Base-by-base conservation (phyloP, 2,113 vertebrate genomes). In the Rhegmatorhina hoffmannsi region DNA sequence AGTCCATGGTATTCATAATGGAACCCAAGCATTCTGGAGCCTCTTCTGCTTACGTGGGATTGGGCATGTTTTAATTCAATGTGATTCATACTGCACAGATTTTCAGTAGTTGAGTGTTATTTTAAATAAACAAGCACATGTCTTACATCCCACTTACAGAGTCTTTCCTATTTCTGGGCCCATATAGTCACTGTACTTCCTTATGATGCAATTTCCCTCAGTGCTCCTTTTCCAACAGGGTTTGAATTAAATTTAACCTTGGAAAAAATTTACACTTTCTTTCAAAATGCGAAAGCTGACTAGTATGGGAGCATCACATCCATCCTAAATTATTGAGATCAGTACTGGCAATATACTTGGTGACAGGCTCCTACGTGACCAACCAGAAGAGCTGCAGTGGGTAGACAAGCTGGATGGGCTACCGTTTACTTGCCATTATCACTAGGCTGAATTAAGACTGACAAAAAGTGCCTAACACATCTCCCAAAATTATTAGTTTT, bases 61-160 rank as follows among this genome's bases (percentile, higher is more conserved):
- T 29, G 19, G 38, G 26, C 64, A 82, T n/a, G 6, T 34, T 77
- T 95, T 40, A 67, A 24, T 66, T 69, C n/a, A 69, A 5, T 66
- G 36, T 40, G n/a, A 44, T 66, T 66, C 33, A 28, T 29, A 17
- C 28, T 38, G 20, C 0, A 0, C 10, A 62, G 43, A 73, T 64
- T 81, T 50, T 70, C 73, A 64, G 76, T 9, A 36, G 55, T 6
- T 0, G 0, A 6, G 10, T 67, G 59, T 4, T 74, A 26, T 58
- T 92, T 87, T 44, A 82, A 89, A 91, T 50, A 70, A 91, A 72
- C 31, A 90, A 83, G 29, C 7, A n/a, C 3, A 16, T 13, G 18
- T 38, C 34, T 84, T 44, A 11, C 33, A 58, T 56, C 66, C 44
- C 66, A 55, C 24, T 67, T 62, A 58, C 23, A 44, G 56, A 82